A percentile compares a stretch with the other conserved stretches of the same genome.
These are phyloP conservation scores for Gallinago nigripennis DNA, from an alignment of 2,797 vertebrate genomes.

Conservation along the genomic window DNA sequence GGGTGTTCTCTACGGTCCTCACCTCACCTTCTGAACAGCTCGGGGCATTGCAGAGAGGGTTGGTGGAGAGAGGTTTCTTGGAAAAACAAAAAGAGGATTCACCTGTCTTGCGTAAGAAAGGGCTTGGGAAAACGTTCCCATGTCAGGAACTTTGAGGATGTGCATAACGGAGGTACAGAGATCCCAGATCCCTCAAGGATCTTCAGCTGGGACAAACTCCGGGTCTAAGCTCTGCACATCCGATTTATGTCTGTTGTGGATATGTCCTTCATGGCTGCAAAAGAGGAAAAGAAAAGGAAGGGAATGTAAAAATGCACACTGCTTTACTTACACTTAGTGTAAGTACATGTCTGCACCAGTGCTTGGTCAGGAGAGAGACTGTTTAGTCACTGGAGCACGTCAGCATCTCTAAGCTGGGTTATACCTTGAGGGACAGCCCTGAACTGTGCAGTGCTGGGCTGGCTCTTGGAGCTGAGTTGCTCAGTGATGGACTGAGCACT, in stretches of 20 bases:
- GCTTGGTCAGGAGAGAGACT: background rate
- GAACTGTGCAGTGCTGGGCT: background rate
- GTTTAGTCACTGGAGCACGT: background rate
- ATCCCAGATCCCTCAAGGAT: background rate
- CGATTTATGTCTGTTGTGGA: background rate
- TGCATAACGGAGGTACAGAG: background rate
- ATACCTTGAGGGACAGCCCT: background rate
- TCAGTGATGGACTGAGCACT: background rate
- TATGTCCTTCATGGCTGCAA: background rate
- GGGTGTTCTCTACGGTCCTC: background rate
- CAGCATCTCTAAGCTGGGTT: background rate
- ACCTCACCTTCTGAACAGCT: background rate
- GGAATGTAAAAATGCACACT: background rate
- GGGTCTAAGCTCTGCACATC: rapidly evolving
- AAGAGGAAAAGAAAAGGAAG: background rate
- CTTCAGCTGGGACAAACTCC: background rate
- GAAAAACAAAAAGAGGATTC: background rate
- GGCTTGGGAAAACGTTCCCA: background rate
- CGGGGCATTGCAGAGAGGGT: background rate
- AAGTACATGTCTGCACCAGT: rapidly evolving
- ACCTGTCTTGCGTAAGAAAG: background rate
- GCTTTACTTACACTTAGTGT: rapidly evolving
- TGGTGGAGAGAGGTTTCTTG: background rate
- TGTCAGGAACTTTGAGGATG: background rate
- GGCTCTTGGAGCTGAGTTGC: rapidly evolving